A percentile compares a stretch with the other conserved stretches of the same genome.
Evolutionary conservation across 2,888 invertebrate species (phyloP).

Genomic region (Lasius platythorax): DNA sequence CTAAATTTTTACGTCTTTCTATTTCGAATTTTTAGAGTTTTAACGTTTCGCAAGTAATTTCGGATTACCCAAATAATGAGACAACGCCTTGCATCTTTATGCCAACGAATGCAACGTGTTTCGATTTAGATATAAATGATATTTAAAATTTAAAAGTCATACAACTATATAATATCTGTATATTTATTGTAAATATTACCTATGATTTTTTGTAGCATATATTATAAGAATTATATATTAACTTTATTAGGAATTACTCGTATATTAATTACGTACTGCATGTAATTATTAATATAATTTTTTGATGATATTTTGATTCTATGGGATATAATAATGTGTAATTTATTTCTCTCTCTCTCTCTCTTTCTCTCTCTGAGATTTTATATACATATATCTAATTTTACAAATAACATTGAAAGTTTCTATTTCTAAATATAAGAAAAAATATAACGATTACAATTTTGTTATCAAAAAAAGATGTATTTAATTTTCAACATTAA

Average conservation of each 20-base stretch:
- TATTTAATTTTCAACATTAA: not conserved
- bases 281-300: not conserved
- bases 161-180: constrained; percentile 40
- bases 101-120: constrained; percentile 61
- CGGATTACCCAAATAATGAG: constrained; percentile 66
- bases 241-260: not conserved
- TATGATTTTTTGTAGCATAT: constrained; percentile 37
- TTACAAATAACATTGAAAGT: not conserved
- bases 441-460: not conserved
- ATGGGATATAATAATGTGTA: not conserved
- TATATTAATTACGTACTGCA: not conserved
- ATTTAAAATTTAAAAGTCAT: constrained; percentile 40
- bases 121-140: constrained; percentile 55
- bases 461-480: not conserved
- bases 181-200: constrained; percentile 61
- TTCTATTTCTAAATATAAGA: not conserved
- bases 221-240: constrained; percentile 3
- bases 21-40: constrained; percentile 71
- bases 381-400: not conserved
- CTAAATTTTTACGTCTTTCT: not conserved
- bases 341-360: not conserved
- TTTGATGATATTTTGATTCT: not conserved
- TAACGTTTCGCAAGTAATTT: constrained; percentile 66
- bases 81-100: constrained; percentile 55
- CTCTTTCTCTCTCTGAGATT: too few relatives aligned